These are phyloP conservation scores for Noctua janthe DNA, from an alignment of 2,888 invertebrate species.

Conservation along the genomic window DNA sequence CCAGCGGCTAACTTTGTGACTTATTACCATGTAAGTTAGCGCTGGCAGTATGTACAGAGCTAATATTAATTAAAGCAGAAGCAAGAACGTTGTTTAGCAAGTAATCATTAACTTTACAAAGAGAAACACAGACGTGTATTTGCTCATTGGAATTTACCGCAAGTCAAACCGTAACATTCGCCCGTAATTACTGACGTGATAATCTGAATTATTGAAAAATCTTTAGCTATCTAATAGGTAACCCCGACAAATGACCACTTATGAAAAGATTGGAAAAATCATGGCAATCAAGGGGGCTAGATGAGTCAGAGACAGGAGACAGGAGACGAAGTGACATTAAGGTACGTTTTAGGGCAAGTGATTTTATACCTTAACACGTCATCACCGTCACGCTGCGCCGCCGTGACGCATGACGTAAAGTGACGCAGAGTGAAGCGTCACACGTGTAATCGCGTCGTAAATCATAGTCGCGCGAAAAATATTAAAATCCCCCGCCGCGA, in stretches of 20 bases:
- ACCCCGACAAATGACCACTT: not conserved
- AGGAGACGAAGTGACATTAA: not conserved
- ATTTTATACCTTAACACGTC: constrained; percentile 9
- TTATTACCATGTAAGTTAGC: constrained; percentile 42
- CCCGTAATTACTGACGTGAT: no score
- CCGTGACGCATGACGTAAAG: not conserved
- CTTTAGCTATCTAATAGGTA: not conserved
- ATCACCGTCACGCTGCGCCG: not conserved
- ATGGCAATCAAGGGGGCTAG: not conserved
- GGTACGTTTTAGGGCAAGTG: not conserved
- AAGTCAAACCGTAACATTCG: constrained; percentile 1
- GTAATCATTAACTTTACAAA: constrained; percentile 14
- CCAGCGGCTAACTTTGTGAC: constrained; percentile 48
- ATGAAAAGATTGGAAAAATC: not conserved
- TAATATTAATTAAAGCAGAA: constrained; percentile 26
- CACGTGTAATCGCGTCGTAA: constrained; percentile 71
- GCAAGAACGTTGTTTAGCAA: not conserved
- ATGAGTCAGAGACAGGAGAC: not conserved
- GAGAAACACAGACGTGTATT: not conserved
- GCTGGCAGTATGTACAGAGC: constrained; percentile 6
- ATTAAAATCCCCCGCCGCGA: constrained; percentile 58
- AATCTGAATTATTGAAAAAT: not conserved
- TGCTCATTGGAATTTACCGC: constrained; percentile 5
- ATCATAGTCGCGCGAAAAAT: constrained; percentile 66
- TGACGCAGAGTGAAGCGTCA: constrained; percentile 47